phyloP scores from a whole-genome alignment of 1,140 invertebrate genomes.

The Vanessa tameamea region DNA sequence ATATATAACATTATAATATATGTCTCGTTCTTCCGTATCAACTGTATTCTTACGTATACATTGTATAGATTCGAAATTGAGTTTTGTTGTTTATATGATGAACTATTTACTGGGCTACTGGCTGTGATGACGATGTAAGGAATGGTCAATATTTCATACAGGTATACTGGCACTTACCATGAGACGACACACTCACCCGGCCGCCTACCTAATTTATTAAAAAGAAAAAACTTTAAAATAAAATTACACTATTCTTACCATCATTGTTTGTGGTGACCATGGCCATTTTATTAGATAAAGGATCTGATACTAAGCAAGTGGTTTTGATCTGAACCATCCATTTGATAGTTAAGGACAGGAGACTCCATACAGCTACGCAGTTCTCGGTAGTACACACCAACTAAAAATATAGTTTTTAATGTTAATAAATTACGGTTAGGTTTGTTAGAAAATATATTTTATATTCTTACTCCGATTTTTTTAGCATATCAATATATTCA shows the following conservation, averaged over 20 bases:
- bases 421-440: neutral
- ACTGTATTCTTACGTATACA: too few relatives aligned
- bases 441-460: conserved; percentile 5
- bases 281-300: conserved; percentile 71
- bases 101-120: too few relatives aligned
- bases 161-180: too few relatives aligned
- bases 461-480: too few relatives aligned
- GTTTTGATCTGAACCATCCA: conserved; percentile 70
- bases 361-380: conserved; percentile 74
- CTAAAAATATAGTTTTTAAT: conserved; percentile 38
- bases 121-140: too few relatives aligned
- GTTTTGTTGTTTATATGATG: too few relatives aligned
- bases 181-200: too few relatives aligned
- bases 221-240: neutral
- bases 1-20: too few relatives aligned
- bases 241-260: conserved; percentile 47
- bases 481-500: too few relatives aligned
- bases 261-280: conserved; percentile 71
- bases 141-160: too few relatives aligned
- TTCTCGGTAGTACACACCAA: conserved; percentile 72
- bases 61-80: neutral
- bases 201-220: too few relatives aligned
- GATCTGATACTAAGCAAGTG: conserved; percentile 63
- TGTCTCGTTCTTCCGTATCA: too few relatives aligned
- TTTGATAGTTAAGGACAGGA: conserved; percentile 69